These are phyloP conservation scores for Perca fluviatilis DNA, from an alignment of 2,113 vertebrate genomes.

Conservation along the genomic window DNA sequence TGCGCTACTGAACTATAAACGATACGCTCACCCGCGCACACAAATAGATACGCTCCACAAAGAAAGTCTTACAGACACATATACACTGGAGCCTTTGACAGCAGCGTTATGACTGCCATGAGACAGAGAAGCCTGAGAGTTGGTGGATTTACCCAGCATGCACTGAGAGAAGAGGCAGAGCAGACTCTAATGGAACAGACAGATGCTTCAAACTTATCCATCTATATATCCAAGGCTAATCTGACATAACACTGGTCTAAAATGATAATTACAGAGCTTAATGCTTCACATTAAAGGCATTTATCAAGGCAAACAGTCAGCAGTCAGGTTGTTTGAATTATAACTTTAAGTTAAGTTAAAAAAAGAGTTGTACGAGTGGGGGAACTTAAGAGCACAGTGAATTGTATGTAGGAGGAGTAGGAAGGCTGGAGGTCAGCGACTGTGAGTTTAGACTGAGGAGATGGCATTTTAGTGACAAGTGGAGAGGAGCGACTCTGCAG, in stretches of 20 bases:
- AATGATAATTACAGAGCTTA: not conserved
- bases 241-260: not conserved
- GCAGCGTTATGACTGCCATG: slow-evolving; percentile 48
- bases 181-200: slow-evolving; percentile 54
- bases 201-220: slow-evolving; percentile 43
- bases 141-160: slow-evolving; percentile 53
- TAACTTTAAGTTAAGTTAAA: not conserved
- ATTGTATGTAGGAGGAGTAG: slow-evolving; percentile 38
- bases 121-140: slow-evolving; percentile 46
- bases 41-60: slow-evolving; percentile 7
- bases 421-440: slow-evolving; percentile 32
- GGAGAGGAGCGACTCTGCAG: slow-evolving; percentile 39
- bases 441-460: slow-evolving; percentile 44
- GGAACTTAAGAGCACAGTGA: slow-evolving; percentile 18
- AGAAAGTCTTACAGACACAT: not conserved
- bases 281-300: not conserved
- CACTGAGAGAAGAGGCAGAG: slow-evolving; percentile 22
- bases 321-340: slow-evolving; percentile 12
- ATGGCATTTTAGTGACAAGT: slow-evolving; percentile 65
- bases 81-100: slow-evolving; percentile 34
- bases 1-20: slow-evolving; percentile 32
- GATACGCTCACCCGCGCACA: not conserved
- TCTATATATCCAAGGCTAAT: slow-evolving; percentile 5
- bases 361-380: not conserved
- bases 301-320: not conserved